Base-by-base conservation (phyloP, 2,113 vertebrate genomes). In the Sterrhoptilus dennistouni region DNA sequence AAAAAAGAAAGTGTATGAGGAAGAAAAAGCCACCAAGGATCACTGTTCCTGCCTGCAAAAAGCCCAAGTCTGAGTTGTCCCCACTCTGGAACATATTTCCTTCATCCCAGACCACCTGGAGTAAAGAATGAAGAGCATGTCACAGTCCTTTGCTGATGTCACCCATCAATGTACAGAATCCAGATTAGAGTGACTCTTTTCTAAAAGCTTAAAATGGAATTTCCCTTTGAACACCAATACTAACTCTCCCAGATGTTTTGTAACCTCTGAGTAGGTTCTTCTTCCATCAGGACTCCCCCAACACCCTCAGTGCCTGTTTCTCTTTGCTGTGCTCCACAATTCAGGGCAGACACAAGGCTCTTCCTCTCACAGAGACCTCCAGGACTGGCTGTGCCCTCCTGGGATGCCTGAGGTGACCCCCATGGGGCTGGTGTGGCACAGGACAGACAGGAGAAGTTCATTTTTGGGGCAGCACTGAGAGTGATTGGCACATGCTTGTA, bases 1-100 rank as follows among this genome's bases (percentile, higher is more conserved):
- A 50, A 47, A 72, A 63, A 44, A n/a, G 8, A n/a, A 50, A 7
- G 6, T 16, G 12, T 14, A 45, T 0, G 0, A 16, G 22, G 5
- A 15, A 44, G 4, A 2, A 8, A n/a, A 44, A 49, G 6, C 8
- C 16, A 11, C 4, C 16, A 40, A 59, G 29, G 33, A 49, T 71
- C 61, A 49, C 27, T 36, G 27, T 15, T 35, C 5, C 56, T 74
- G 33, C 16, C 25, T 44, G 15, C 24, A 54, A n/a, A 89, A 59
- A 68, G 31, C 19, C 6, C 33, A 8, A 2, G 5, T 15, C 20
- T 65, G 45, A 52, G 9, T 6, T 61, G 14, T 53, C 8, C 11
- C 23, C 13, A 5, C 17, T 54, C 9, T 53, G 66, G 36, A 66
- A 89, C 4, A 2, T 6, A 12, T 35, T 50, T 75, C 20, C 52